These are phyloP conservation scores for Malurus splendens DNA, from an alignment of 2,797 vertebrate genomes.

Conservation along the genomic window DNA sequence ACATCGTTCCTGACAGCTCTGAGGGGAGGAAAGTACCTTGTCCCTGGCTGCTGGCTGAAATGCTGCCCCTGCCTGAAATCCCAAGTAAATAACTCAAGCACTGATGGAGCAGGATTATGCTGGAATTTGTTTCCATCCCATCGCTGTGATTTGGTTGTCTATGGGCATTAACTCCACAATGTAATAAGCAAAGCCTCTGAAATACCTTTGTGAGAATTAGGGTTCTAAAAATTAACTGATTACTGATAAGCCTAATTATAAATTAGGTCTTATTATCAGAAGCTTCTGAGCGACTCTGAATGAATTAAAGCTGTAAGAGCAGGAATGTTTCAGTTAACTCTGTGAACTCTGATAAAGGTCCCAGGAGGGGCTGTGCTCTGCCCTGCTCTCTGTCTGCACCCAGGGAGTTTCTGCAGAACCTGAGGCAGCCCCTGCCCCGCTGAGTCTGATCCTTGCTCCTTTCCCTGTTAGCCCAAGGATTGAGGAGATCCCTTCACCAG, in stretches of 20 bases:
- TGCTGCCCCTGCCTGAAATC: background rate
- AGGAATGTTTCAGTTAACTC: slow-evolving; percentile 71
- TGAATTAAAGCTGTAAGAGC: slow-evolving; percentile 71
- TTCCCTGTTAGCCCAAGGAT: background rate
- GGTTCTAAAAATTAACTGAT: slow-evolving; percentile 76
- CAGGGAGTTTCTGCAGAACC: background rate
- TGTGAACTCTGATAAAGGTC: slow-evolving; percentile 62
- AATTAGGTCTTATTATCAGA: slow-evolving; percentile 76
- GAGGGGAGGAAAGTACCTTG: background rate
- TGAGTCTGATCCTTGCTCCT: background rate
- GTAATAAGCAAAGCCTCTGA: slow-evolving; percentile 49
- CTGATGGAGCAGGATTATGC: slow-evolving; percentile 4
- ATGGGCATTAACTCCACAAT: slow-evolving; percentile 57
- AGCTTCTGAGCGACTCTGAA: slow-evolving; percentile 62
- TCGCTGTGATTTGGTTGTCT: slow-evolving; percentile 50
- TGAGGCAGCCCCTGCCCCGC: background rate
- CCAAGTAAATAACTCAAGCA: background rate
- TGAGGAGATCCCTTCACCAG: background rate
- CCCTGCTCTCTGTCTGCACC: background rate
- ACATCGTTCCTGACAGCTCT: background rate
- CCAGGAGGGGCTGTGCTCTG: slow-evolving; percentile 17
- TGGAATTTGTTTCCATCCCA: slow-evolving; percentile 62
- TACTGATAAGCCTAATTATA: slow-evolving; percentile 77
- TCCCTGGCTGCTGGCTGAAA: background rate
- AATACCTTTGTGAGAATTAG: slow-evolving; percentile 63